A percentile compares a stretch with the other conserved stretches of the same genome.
Conservation (phyloP, 2,113 vertebrate genomes). For the Tetraodon nigroviridis region DNA sequence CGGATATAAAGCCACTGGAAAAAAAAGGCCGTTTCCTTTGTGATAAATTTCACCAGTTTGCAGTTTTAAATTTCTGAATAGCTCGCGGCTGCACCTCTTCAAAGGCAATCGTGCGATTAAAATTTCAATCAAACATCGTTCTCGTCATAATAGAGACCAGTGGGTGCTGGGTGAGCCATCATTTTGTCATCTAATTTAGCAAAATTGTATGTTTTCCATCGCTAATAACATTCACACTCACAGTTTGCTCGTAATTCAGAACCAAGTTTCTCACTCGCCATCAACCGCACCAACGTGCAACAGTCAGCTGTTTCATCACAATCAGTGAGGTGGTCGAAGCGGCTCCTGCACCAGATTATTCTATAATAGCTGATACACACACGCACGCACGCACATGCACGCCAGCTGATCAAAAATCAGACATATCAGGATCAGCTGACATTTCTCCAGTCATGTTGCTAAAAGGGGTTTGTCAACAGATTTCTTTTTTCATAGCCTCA, state of each 20-base stretch:
- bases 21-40: constrained; percentile 14
- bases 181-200: constrained; percentile 51
- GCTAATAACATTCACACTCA: constrained; percentile 22
- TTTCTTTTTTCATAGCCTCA: constrained; percentile 33
- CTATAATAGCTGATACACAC: not conserved
- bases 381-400: constrained; percentile 6
- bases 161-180: constrained; percentile 31
- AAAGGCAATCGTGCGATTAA: constrained; percentile 14
- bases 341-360: not conserved
- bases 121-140: constrained; percentile 5
- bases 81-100: not conserved
- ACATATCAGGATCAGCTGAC: too few relatives aligned
- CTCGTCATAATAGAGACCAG: not conserved
- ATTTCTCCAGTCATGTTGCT: too few relatives aligned
- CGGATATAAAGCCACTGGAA: not conserved
- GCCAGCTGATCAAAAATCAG: constrained; percentile 4
- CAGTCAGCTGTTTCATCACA: not conserved
- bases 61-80: constrained; percentile 33
- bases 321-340: not conserved
- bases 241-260: constrained; percentile 2
- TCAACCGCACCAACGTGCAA: constrained; percentile 17
- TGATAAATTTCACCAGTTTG: constrained; percentile 18
- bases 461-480: constrained; percentile 39
- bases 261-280: constrained; percentile 2
- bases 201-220: constrained; percentile 26